phyloP scores from a whole-genome alignment of 2,888 invertebrate genomes.

The Agrochola lychnidis region DNA sequence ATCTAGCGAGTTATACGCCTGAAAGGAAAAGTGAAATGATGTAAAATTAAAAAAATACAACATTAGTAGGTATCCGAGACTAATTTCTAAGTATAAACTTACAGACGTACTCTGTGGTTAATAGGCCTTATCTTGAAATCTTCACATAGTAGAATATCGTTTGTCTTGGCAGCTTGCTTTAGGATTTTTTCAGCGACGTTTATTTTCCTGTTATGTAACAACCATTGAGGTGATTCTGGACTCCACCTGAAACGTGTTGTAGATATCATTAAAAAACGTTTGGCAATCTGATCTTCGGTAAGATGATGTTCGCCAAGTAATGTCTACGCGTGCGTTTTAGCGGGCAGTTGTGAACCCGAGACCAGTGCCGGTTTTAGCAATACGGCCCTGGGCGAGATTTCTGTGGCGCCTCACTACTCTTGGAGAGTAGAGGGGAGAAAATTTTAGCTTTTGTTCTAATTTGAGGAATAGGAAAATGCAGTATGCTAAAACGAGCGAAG shows the following conservation, averaged over 20 bases:
- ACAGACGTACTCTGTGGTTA: constrained; percentile 86
- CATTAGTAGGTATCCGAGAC: constrained; percentile 4
- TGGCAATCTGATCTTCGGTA: background rate
- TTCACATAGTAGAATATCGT: constrained; percentile 78
- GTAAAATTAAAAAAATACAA: background rate
- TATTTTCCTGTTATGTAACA: constrained; percentile 82
- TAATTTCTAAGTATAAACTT: constrained; percentile 63
- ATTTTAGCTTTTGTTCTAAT: no score
- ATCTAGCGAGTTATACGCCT: constrained; percentile 84
- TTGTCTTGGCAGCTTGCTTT: constrained; percentile 79
- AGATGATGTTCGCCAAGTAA: background rate
- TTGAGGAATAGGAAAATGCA: no score
- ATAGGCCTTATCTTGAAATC: constrained; percentile 87
- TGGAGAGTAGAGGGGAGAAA: no score
- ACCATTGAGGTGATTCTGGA: constrained; percentile 88
- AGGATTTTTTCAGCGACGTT: constrained; percentile 78
- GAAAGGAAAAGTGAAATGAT: constrained; percentile 64
- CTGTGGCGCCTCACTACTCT: no score
- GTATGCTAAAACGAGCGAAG: no score
- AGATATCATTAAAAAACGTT: constrained; percentile 10
- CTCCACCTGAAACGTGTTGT: constrained; percentile 75
- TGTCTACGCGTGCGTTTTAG: background rate
- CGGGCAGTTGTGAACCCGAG: background rate
- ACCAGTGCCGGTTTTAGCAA: no score
- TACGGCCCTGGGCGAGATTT: no score